Base-by-base conservation (phyloP, 2,797 vertebrate genomes). In the Cirrhinus molitorella region DNA sequence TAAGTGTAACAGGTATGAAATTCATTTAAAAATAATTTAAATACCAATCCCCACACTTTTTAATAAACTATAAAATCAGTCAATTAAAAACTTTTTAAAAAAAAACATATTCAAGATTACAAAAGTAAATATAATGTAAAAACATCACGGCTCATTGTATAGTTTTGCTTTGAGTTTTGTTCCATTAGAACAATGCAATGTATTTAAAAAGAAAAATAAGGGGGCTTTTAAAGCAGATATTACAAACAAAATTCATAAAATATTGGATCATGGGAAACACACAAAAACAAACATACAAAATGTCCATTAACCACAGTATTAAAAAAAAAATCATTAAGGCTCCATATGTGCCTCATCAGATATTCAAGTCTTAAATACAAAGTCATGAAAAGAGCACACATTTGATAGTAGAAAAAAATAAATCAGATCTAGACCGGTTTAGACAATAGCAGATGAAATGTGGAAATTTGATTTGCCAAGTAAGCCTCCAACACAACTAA, bases 1-100 rank as follows among this genome's bases (percentile, higher is more conserved):
- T 21, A 45, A 80, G 34, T 71, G 40, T 55, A 84, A 81, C 31
- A 49, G 73, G 34, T 80, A 80, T 80, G 57, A 59, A 70, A 80
- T 45, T 71, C 4, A 59, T 66, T 53, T 11, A 53, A 67, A 66
- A 79, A 66, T 37, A 67, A 68, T 40, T 45, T 70, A 57, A 59
- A 71, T 40, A 57, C n/a, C 1, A 4, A 19, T 2, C 23, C 3
- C 10, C 1, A 12, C 5, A 3, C 4, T 4, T 47, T 65, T 53
- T 53, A 14, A 53, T 8, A 43, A 25, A 1, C 5, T 31, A 45
- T 65, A 31, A 25, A 45, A n/a, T 34, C 14, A 14, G 31, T 28
- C 12, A 65, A 55, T 51, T 7, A 0, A 12, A 5, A 13, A 5
- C 9, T 31, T 8, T 3, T 47, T 25, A 23, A 78, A 71, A 65